Evolutionary conservation across 1,140 invertebrate species (phyloP).

Genomic region (Achatina immaculata): DNA sequence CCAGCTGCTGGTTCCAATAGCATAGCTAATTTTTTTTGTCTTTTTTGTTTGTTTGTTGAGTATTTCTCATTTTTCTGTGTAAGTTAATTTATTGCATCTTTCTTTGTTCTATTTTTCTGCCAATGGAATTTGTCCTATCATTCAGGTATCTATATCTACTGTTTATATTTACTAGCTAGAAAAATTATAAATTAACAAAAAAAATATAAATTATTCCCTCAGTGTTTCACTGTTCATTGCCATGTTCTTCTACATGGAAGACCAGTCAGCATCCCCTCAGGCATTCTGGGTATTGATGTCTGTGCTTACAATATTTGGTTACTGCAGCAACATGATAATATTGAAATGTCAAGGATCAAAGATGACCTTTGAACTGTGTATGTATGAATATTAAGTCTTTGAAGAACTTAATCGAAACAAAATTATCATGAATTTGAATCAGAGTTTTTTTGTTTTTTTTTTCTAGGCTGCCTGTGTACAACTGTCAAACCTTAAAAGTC

Average conservation of each 20-base stretch:
- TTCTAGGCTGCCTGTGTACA: background rate
- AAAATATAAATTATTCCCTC: no score
- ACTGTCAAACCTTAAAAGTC: background rate
- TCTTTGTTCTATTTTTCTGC: no score
- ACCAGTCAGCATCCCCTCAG: slow-evolving; percentile 22
- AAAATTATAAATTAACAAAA: no score
- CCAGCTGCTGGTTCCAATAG: no score
- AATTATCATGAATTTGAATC: background rate
- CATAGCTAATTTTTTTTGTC: no score
- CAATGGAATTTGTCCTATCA: no score
- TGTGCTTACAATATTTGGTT: slow-evolving; percentile 19
- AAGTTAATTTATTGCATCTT: no score
- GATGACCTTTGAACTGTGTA: slow-evolving; percentile 1
- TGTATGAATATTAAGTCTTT: background rate
- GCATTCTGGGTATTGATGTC: slow-evolving; percentile 22
- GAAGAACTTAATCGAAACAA: background rate
- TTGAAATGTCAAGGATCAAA: background rate
- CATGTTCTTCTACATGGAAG: slow-evolving; percentile 32
- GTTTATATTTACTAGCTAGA: no score
- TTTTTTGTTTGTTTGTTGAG: no score
- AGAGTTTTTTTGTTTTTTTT: background rate
- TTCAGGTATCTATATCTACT: no score
- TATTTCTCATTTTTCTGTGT: no score
- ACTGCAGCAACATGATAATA: background rate
- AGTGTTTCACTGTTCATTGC: slow-evolving; percentile 26